Conservation (phyloP, 2,113 vertebrate species). For the Rhipidura dahli region DNA sequence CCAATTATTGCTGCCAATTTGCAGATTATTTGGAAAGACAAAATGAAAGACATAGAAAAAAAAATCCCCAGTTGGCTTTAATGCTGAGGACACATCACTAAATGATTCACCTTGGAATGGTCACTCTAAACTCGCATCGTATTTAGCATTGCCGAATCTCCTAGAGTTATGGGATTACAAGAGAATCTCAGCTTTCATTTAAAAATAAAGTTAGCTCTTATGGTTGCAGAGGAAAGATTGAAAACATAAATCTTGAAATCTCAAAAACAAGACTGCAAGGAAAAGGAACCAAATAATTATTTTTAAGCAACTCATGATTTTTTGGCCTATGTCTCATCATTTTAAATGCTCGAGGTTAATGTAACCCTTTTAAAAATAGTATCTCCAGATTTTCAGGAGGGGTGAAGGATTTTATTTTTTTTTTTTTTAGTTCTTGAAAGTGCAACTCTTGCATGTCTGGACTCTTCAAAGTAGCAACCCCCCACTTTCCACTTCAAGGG, state of each 20-base stretch:
- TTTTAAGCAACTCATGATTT: slow-evolving; percentile 4
- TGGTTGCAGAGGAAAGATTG: neutral
- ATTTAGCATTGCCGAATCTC: slow-evolving; percentile 38
- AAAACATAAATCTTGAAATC: slow-evolving; percentile 19
- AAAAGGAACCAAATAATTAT: neutral
- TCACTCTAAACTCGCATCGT: slow-evolving; percentile 16
- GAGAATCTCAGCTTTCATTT: slow-evolving; percentile 56
- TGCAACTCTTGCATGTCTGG: neutral
- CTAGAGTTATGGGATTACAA: slow-evolving; percentile 32
- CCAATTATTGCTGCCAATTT: slow-evolving; percentile 26
- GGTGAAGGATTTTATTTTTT: neutral
- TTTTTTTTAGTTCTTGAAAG: neutral
- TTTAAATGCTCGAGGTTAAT: neutral
- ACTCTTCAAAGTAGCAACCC: neutral
- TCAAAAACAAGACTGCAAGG: neutral
- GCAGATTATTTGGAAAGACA: slow-evolving; percentile 33
- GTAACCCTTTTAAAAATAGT: neutral
- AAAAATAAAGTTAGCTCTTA: slow-evolving; percentile 51
- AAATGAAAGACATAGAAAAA: neutral
- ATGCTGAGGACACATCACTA: neutral
- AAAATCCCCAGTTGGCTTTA: neutral
- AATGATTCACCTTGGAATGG: slow-evolving; percentile 63
- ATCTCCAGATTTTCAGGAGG: neutral
- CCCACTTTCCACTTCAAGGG: neutral
- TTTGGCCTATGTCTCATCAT: neutral